A percentile compares a stretch with the other conserved stretches of the same genome.
These are phyloP conservation scores for Mormyrus iriodes DNA, from an alignment of 2,113 vertebrate species.

Conservation along the genomic window DNA sequence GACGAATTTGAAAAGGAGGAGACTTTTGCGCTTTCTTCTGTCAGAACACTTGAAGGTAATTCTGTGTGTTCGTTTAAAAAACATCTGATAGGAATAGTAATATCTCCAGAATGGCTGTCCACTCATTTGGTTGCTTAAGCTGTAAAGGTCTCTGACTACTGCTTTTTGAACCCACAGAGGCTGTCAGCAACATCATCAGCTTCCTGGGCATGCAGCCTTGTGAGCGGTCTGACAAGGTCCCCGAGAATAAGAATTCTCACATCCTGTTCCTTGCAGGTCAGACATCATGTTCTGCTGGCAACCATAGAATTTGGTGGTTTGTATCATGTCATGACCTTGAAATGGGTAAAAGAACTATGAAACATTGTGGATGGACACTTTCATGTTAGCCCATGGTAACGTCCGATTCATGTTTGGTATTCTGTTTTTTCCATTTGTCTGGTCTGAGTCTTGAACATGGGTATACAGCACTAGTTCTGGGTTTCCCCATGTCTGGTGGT, in stretches of 20 bases:
- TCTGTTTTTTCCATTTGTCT: not conserved
- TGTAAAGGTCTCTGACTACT: not conserved
- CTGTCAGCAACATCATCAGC: conserved; percentile 86
- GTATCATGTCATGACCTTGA: not conserved
- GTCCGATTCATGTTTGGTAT: not conserved
- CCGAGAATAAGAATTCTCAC: conserved; percentile 94
- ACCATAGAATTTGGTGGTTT: not conserved
- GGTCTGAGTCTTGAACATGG: not conserved
- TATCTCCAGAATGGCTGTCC: not conserved
- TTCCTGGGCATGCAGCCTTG: conserved; percentile 98
- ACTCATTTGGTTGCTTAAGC: not conserved
- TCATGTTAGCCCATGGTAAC: not conserved
- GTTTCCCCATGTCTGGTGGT: not conserved
- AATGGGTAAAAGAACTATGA: not conserved
- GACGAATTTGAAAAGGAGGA: conserved; percentile 94
- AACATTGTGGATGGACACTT: not conserved
- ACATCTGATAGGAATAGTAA: not conserved
- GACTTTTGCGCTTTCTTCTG: conserved; percentile 87
- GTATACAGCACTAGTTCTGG: not conserved
- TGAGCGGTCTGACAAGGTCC: conserved; percentile 94
- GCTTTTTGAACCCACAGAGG: conserved; percentile 64
- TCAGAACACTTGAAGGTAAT: conserved; percentile 86
- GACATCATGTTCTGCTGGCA: conserved; percentile 29
- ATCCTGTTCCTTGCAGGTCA: conserved; percentile 85
- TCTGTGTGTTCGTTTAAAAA: not conserved